Conservation (phyloP, 2,888 invertebrate genomes). For the Coelinius sp. region DNA sequence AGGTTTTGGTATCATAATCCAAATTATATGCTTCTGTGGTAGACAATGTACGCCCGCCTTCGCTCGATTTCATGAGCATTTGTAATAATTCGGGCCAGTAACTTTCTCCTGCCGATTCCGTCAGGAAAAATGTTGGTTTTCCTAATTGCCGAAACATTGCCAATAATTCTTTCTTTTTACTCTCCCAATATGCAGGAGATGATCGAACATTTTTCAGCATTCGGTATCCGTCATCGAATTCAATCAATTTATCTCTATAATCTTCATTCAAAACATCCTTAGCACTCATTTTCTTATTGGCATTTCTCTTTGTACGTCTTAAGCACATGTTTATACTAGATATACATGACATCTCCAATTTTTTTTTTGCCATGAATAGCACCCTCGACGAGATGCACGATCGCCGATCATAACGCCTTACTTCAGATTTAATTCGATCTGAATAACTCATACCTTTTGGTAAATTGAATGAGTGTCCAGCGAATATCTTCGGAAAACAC, state of each 20-base stretch:
- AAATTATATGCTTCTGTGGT: not conserved
- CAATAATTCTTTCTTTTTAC: constrained; percentile 63
- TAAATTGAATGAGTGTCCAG: constrained; percentile 38
- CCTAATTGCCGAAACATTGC: constrained; percentile 67
- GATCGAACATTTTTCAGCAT: constrained; percentile 57
- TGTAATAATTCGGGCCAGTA: constrained; percentile 61
- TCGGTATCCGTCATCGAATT: constrained; percentile 30
- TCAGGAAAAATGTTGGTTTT: constrained; percentile 63
- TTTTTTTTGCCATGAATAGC: constrained; percentile 47
- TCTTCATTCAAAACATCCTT: not conserved
- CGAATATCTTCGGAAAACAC: constrained; percentile 52
- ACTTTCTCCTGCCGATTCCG: constrained; percentile 67
- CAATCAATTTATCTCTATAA: constrained; percentile 15
- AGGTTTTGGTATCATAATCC: constrained; percentile 27
- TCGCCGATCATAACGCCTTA: constrained; percentile 37
- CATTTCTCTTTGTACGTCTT: not conserved
- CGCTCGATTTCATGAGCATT: constrained; percentile 58
- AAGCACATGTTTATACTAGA: not conserved
- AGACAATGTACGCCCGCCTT: not conserved
- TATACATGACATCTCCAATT: constrained; percentile 39
- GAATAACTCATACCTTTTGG: constrained; percentile 30
- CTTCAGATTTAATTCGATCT: constrained; percentile 39
- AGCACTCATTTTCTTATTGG: not conserved
- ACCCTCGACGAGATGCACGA: constrained; percentile 35
- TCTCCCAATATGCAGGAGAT: constrained; percentile 63